These are phyloP conservation scores for Ischnura elegans DNA, from an alignment of 2,888 invertebrate species.

Conservation along the genomic window DNA sequence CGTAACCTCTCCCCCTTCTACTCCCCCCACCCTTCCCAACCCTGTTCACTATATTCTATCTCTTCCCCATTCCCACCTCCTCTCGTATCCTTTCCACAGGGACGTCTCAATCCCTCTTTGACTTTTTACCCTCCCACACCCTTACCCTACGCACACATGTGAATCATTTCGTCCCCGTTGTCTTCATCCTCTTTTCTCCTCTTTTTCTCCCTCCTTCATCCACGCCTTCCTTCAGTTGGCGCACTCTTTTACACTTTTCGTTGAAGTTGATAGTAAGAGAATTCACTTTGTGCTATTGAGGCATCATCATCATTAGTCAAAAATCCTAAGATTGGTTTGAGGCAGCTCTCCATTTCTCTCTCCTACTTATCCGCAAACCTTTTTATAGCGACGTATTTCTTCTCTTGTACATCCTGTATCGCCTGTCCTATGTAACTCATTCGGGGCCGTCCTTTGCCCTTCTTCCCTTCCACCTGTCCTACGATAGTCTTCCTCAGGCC, in stretches of 20 bases:
- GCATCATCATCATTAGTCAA: too few relatives aligned
- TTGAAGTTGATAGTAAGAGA: too few relatives aligned
- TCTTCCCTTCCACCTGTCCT: too few relatives aligned
- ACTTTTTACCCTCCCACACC: not conserved
- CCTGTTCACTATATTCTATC: not conserved
- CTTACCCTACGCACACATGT: not conserved
- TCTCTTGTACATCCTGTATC: too few relatives aligned
- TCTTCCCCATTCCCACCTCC: not conserved
- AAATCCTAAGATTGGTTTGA: too few relatives aligned
- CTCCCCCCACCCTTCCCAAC: not conserved
- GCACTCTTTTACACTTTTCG: not conserved
- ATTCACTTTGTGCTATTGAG: too few relatives aligned
- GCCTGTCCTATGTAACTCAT: too few relatives aligned
- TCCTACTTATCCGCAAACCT: too few relatives aligned
- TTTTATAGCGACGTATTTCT: too few relatives aligned
- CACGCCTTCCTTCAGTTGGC: not conserved
- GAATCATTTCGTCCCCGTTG: not conserved
- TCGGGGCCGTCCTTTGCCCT: too few relatives aligned
- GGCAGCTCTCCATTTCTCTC: too few relatives aligned
- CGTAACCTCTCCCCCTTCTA: not conserved
- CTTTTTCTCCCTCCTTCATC: not conserved
- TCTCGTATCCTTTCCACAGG: not conserved
- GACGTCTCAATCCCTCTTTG: not conserved
- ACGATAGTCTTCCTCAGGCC: too few relatives aligned
- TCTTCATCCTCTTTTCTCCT: not conserved